Percentiles rank a stretch among this genome's conserved stretches.
These are phyloP conservation scores for Blastomussa wellsi DNA, from an alignment of 92 coral and sea anemone genomes.

Conservation along the genomic window DNA sequence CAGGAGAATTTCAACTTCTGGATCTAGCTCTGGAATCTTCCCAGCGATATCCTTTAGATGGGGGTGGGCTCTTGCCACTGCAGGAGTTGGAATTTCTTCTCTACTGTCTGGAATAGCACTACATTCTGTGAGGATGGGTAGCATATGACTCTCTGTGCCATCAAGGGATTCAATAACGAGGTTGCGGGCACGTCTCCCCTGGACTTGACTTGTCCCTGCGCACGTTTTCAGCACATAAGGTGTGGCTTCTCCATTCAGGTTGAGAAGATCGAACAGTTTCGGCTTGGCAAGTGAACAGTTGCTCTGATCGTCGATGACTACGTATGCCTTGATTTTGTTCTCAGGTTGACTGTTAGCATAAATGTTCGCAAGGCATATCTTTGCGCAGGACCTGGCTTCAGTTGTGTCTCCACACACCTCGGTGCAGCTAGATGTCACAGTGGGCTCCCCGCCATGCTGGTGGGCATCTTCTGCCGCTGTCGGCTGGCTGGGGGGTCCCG, in stretches of 20 bases:
- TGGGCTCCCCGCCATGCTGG: conserved; percentile 59
- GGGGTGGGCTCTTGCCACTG: conserved; percentile 42
- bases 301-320: conserved; percentile 52
- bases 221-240: conserved; percentile 21
- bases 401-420: conserved; percentile 24
- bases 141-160: background rate
- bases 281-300: conserved; percentile 47
- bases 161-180: conserved; percentile 46
- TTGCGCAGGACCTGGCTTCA: conserved; percentile 43
- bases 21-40: conserved; percentile 44
- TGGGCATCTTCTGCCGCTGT: background rate
- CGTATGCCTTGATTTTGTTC: conserved; percentile 26
- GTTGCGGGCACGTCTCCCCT: conserved; percentile 34
- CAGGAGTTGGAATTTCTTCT: conserved; percentile 55
- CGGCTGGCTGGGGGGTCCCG: background rate
- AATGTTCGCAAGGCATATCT: conserved; percentile 49
- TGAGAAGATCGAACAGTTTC: conserved; percentile 19
- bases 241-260: conserved; percentile 4
- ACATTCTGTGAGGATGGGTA: conserved; percentile 40
- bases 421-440: conserved; percentile 33
- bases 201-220: conserved; percentile 8
- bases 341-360: background rate
- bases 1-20: conserved; percentile 26
- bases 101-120: conserved; percentile 41
- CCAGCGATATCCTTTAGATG: conserved; percentile 47